phyloP scores from a whole-genome alignment of 2,797 vertebrate genomes.

The Triplophysa yarkandensis region DNA sequence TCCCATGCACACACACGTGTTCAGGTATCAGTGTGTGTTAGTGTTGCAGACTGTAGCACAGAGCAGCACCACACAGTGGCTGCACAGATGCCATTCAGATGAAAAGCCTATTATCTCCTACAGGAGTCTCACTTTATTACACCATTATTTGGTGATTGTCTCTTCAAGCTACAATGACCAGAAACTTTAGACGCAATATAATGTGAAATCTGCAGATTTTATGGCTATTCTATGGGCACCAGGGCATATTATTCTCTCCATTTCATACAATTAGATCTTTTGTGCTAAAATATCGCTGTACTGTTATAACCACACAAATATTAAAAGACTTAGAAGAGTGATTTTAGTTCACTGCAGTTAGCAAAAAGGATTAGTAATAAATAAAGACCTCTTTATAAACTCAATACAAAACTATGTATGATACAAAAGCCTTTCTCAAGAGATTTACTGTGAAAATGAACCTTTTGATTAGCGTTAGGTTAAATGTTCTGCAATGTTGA shows the following conservation, averaged over 20 bases:
- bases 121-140: conserved; percentile 50
- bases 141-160: conserved; percentile 49
- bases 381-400: not conserved
- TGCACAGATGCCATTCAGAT: conserved; percentile 39
- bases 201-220: conserved; percentile 41
- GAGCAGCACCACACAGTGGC: conserved; percentile 52
- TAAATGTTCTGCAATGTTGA: conserved; percentile 76
- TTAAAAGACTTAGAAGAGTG: not conserved
- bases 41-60: conserved; percentile 31
- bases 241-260: conserved; percentile 42
- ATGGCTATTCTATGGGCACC: conserved; percentile 39
- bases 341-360: conserved; percentile 6
- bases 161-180: conserved; percentile 53
- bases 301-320: conserved; percentile 1
- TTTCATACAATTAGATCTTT: conserved; percentile 46
- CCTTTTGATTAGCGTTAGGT: conserved; percentile 79
- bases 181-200: conserved; percentile 50
- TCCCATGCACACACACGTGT: not conserved
- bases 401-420: not conserved
- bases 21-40: conserved; percentile 17
- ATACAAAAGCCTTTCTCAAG: not conserved
- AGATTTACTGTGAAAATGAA: conserved; percentile 52
- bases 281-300: conserved; percentile 35
- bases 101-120: conserved; percentile 48
- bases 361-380: conserved; percentile 1